Base-by-base conservation (phyloP, 2,888 invertebrate species). In the Folsomia manolachei region DNA sequence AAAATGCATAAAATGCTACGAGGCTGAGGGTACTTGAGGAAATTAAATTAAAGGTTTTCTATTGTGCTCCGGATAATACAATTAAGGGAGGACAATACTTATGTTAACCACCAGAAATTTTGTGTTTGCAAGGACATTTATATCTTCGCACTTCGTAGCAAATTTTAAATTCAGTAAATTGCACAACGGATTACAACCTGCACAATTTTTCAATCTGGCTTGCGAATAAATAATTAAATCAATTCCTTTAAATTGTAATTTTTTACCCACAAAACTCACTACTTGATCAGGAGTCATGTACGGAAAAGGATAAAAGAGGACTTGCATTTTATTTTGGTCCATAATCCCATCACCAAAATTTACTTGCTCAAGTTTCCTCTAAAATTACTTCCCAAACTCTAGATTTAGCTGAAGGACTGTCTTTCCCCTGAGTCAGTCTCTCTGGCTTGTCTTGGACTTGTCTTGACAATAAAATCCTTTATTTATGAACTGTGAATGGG, bases 391-490 rank as follows among this genome's bases (percentile, higher is more conserved):
- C 39, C 39, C 39, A 39, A 14, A 39, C 39, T 39, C 39, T 9
- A 39, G 14, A 39, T 4, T 39, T 39, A 14, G 39, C 4, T 9
- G 39, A 39, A 39, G 39, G 4, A 14, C 39, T 39, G 7, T 4
- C 39, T n/a, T n/a, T n/a, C n/a, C 21, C 21, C 69, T 61, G 19
- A 27, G 25, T n/a, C 27, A 60, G 19, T 51, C 27, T 27, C n/a
- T 7, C 25, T 25, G 19, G 7, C 19, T 25, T 68, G 26, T 39
- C 56, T 53, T 23, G 21, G 23, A 63, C 21, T 11, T 27, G 19
- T 27, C 64, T 66, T 63, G 70, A 73, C 66, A 70, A 67, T 70
- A 73, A 73, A 70, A 66, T 66, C 73, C 67, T 67, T 70, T 73
- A 70, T 73, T 67, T 73, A 70, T 73, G 67, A 60, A 62, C 63